phyloP scores from a whole-genome alignment of 2,888 invertebrate species.

The Microplitis deprimator region DNA sequence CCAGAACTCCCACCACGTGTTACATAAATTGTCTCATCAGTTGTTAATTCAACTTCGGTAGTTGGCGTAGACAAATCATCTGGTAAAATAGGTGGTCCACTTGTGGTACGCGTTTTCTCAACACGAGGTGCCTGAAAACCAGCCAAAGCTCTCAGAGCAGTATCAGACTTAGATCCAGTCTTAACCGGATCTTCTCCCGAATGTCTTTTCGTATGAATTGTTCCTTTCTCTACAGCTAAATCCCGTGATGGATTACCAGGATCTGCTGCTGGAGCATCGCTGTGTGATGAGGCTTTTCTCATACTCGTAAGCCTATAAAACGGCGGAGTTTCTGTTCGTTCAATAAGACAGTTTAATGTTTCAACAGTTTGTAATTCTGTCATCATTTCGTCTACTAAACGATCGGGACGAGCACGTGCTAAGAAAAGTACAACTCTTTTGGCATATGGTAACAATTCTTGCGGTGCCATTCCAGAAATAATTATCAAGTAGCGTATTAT shows the following conservation, averaged over 20 bases:
- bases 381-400: slow-evolving; percentile 97
- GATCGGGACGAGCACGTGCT: slow-evolving; percentile 91
- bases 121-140: slow-evolving; percentile 75
- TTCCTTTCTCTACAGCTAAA: slow-evolving; percentile 89
- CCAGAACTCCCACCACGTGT: slow-evolving; percentile 58
- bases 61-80: slow-evolving; percentile 73
- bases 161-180: slow-evolving; percentile 81
- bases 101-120: slow-evolving; percentile 78
- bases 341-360: slow-evolving; percentile 94
- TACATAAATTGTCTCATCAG: slow-evolving; percentile 65
- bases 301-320: slow-evolving; percentile 95
- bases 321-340: slow-evolving; percentile 97
- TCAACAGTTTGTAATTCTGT: slow-evolving; percentile 97
- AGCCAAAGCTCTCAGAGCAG: slow-evolving; percentile 75
- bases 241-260: slow-evolving; percentile 74
- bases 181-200: slow-evolving; percentile 91
- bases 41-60: slow-evolving; percentile 72
- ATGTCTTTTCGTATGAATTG: slow-evolving; percentile 96
- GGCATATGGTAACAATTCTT: slow-evolving; percentile 91
- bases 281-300: slow-evolving; percentile 90
- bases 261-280: slow-evolving; percentile 73
- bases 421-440: slow-evolving; percentile 95
- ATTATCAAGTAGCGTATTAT: slow-evolving; percentile 97
- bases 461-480: slow-evolving; percentile 97
- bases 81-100: slow-evolving; percentile 76